Percentiles rank a stretch among this genome's conserved stretches.
phyloP scores from a whole-genome alignment of 2,113 vertebrate genomes.

The Cebus imitator region DNA sequence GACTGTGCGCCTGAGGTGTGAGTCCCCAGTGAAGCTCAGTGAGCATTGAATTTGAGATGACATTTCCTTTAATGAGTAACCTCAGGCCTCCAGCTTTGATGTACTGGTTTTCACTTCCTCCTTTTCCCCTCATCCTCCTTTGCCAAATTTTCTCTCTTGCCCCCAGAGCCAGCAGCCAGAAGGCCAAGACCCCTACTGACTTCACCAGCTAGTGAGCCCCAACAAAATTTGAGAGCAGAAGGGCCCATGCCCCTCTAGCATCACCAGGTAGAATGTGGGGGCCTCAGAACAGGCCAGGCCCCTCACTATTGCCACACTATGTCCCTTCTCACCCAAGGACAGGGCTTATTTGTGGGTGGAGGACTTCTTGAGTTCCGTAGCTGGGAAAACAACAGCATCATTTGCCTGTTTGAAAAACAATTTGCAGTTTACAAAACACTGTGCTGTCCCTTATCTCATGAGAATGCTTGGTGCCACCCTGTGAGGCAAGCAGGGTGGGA shows the following conservation, averaged over 20 bases:
- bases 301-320: neutral
- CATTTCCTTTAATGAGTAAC: neutral
- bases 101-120: neutral
- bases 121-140: neutral
- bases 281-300: neutral
- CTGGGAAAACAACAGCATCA: neutral
- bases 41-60: neutral
- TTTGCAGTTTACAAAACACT: slow-evolving; percentile 46
- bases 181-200: neutral
- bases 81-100: neutral
- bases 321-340: neutral
- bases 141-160: neutral
- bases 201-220: neutral
- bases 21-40: neutral
- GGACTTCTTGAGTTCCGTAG: neutral
- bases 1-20: neutral
- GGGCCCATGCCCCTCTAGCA: neutral
- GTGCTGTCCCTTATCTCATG: slow-evolving; percentile 44
- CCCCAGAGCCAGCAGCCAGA: neutral
- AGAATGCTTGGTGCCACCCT: slow-evolving; percentile 42
- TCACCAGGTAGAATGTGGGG: neutral
- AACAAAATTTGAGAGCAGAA: neutral
- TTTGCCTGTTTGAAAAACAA: slow-evolving; percentile 49
- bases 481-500: slow-evolving; percentile 53
- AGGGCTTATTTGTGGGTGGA: neutral